Evolutionary conservation across 2,797 vertebrate species (phyloP), one percentile per base, ranked within the genome.

Genomic region (Kryptolebias ocellatus): DNA sequence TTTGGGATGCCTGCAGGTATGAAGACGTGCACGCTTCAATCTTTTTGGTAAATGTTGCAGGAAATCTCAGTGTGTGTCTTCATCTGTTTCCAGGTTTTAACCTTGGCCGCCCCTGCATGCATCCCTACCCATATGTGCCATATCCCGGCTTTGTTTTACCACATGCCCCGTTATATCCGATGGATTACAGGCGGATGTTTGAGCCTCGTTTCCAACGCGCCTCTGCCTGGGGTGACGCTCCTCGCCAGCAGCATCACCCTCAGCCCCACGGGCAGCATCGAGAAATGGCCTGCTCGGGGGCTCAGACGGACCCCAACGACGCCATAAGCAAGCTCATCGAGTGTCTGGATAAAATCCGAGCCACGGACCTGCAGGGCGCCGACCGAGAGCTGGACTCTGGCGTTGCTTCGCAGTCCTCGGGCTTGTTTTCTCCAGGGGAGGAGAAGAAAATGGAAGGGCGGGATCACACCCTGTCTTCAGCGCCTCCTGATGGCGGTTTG

Each of bases 291-390:
- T 91, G 87, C 55, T 91, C 92, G 0, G 93, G 92, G 79, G 94
- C 76, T 4, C 94, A 94, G 28, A 94, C 93, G 0, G 94, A 94
- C 64, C 91, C 94, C 51, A 93, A 86, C 0, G 93, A 93, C 0
- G 83, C 90, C 46, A 89, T 95, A 5, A 86, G 80, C 64, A 92
- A 94, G 65, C 90, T 95, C 28, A 92, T 93, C 0, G 89, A 94
- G n/a, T 93, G 90, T 56, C 58, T 94, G 75, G 90, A 92, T 53
- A 93, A 94, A 55, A 89, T 94, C 5, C 74, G 83, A 44, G 69
- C 74, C 24, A 39, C 42, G 0, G 90, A 91, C 54, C 27, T 74
- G 61, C 79, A 79, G 46, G 67, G 64, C 0, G 34, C 74, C 0
- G 81, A 89, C 6, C 71, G 83, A 16, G 91, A 93, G 3, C 83